phyloP scores from a whole-genome alignment of 2,113 vertebrate species.

The Coptodon bakossiorum region DNA sequence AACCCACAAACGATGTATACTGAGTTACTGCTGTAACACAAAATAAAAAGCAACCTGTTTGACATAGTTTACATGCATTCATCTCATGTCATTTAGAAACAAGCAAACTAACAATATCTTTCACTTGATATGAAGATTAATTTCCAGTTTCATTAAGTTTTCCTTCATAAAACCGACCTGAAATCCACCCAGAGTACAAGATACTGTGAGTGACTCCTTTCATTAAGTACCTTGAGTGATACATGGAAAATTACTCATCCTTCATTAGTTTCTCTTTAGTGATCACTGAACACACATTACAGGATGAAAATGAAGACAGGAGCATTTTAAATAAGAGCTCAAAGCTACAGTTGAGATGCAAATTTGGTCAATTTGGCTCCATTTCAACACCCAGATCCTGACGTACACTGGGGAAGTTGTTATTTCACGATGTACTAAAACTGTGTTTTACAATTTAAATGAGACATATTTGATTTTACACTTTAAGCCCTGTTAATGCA shows the following conservation, averaged over 20 bases:
- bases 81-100: not conserved
- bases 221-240: not conserved
- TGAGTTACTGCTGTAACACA: not conserved
- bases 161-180: not conserved
- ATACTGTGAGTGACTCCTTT: not conserved
- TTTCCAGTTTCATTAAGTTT: not conserved
- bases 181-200: not conserved
- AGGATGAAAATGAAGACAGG: not conserved
- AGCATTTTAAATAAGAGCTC: not conserved
- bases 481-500: not conserved
- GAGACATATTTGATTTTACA: not conserved
- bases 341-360: not conserved
- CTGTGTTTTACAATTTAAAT: not conserved
- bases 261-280: not conserved
- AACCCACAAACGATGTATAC: not conserved
- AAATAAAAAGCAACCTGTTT: not conserved
- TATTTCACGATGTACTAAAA: not conserved
- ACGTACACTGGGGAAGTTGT: not conserved
- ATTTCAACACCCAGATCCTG: not conserved
- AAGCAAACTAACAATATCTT: not conserved
- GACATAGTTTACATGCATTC: not conserved
- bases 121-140: not conserved
- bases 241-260: not conserved
- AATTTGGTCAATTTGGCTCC: not conserved
- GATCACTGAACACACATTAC: not conserved